phyloP scores from a whole-genome alignment of 2,888 invertebrate genomes.

The Hermaeophaga mercurialis region DNA sequence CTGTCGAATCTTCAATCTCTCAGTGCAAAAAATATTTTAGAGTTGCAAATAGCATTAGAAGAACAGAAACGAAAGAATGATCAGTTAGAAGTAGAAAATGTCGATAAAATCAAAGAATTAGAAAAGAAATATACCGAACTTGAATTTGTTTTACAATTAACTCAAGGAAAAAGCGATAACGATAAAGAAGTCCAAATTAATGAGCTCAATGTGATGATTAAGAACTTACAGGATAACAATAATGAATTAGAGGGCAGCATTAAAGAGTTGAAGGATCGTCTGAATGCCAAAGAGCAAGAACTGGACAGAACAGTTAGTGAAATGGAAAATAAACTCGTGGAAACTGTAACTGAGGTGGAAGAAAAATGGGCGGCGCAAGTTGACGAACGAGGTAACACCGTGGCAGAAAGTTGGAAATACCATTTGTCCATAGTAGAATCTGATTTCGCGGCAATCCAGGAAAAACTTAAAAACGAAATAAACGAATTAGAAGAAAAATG shows the following conservation, averaged over 20 bases:
- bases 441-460: slow-evolving; percentile 60
- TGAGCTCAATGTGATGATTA: slow-evolving; percentile 32
- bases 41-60: slow-evolving; percentile 37
- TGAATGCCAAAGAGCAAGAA: slow-evolving; percentile 32
- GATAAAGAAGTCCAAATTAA: slow-evolving; percentile 14
- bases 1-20: slow-evolving; percentile 24
- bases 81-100: slow-evolving; percentile 39
- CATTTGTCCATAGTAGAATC: slow-evolving; percentile 68
- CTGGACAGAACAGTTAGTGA: slow-evolving; percentile 41
- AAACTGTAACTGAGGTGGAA: slow-evolving; percentile 35
- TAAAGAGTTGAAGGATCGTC: slow-evolving; percentile 23
- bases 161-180: too few species aligned
- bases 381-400: slow-evolving; percentile 65
- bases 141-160: too few species aligned
- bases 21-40: slow-evolving; percentile 41
- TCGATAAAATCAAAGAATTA: slow-evolving; percentile 40
- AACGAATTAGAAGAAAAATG: slow-evolving; percentile 58
- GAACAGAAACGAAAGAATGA: slow-evolving; percentile 31
- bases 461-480: slow-evolving; percentile 55
- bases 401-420: slow-evolving; percentile 73
- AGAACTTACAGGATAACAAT: slow-evolving; percentile 25
- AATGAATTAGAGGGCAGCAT: slow-evolving; percentile 32
- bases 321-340: slow-evolving; percentile 47
- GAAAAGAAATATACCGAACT: slow-evolving; percentile 39
- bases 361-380: slow-evolving; percentile 60